Evolutionary conservation across 2,888 invertebrate genomes (phyloP), one percentile per base, ranked within the genome.

Genomic region (Agriopis aurantiaria): DNA sequence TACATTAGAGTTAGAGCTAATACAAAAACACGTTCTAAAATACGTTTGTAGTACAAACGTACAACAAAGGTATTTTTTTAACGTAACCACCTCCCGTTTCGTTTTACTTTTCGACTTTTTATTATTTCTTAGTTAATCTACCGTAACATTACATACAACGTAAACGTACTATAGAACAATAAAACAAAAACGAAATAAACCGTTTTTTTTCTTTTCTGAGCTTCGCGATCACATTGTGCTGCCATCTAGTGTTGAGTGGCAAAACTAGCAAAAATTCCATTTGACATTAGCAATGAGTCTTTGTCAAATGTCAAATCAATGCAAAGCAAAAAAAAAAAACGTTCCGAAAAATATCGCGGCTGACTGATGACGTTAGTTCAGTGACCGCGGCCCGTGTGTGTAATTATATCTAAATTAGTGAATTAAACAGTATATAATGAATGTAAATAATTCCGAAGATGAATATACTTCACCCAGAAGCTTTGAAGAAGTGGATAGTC

Each of bases 401-500:
- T 5, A 48, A 12, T n/a, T 69, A 41, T 63, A 14, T 33, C 43
- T 49, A 33, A 53, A 57, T 57, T 70, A 61, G 23, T 72, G 67
- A 74, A 73, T 14, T 67, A 78, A 71, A 66, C 14, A 60, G 57
- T 55, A 68, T 73, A 80, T 69, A 61, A 93, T 93, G 92, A 90
- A 84, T 79, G 72, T 79, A 66, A 85, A 82, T 69, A 84, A 74
- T 75, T 71, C 75, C 49, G 87, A 86, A 65, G 89, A 91, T 52
- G 88, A 88, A 63, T 78, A 75, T 63, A 75, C 79, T 70, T 75
- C 83, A 59, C 75, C 86, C 62, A 82, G 74, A 69, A 76, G 72
- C 63, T 57, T 75, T 46, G 90, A 89, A 61, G 88, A 87, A 66
- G 72, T 75, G 33, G 90, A 88, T 73, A 91, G 87, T 77, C 88